Conservation (phyloP, 2,113 vertebrate species). For the Pyrgilauda ruficollis region DNA sequence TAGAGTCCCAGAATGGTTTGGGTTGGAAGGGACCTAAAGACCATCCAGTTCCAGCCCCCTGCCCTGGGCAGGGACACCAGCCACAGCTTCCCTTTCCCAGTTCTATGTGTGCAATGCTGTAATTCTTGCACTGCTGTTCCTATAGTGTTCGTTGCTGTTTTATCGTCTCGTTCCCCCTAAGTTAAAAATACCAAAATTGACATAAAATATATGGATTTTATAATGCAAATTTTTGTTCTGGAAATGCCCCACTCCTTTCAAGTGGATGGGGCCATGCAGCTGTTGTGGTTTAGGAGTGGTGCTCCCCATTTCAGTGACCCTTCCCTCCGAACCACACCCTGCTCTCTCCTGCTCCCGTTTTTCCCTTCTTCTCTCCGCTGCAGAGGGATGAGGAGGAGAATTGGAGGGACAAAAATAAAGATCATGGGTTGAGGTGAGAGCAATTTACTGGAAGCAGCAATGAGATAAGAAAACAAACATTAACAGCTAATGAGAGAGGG, state of each 20-base stretch:
- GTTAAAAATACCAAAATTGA: neutral
- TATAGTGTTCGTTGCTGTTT: fast-evolving
- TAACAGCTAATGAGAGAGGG: neutral
- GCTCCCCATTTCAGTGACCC: fast-evolving
- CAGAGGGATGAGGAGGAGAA: neutral
- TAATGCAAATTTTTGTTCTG: neutral
- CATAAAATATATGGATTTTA: neutral
- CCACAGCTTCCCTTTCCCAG: neutral
- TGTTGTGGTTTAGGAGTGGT: fast-evolving
- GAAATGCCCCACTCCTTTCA: neutral
- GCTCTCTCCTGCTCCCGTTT: neutral
- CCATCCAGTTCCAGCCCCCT: neutral
- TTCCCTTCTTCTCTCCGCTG: neutral
- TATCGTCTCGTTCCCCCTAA: neutral
- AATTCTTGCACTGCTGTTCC: fast-evolving
- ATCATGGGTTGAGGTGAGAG: fast-evolving
- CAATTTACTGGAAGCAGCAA: neutral
- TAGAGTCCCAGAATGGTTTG: neutral
- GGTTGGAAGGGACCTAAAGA: neutral
- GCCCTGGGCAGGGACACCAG: neutral
- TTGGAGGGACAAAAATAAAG: neutral
- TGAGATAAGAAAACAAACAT: neutral
- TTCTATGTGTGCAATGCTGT: neutral
- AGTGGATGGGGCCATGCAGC: neutral
- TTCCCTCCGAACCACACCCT: neutral